A percentile compares a stretch with the other conserved stretches of the same genome.
Evolutionary conservation across 1,140 invertebrate species (phyloP).

Genomic region (Drosophila ercepeae): DNA sequence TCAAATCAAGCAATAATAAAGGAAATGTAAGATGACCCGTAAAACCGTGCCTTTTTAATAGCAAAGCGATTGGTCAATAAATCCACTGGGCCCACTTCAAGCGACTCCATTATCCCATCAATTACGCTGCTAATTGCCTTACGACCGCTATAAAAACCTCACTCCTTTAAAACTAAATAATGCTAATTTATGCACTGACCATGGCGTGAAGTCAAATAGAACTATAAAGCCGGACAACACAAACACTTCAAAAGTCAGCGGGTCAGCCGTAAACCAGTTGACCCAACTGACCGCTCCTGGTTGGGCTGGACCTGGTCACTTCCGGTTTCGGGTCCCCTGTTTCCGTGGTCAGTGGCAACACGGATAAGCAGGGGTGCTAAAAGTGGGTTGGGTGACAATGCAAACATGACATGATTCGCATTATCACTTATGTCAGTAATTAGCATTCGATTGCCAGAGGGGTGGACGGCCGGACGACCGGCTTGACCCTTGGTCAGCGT

Average conservation of each 20-base stretch:
- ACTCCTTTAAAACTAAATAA: conserved; percentile 9
- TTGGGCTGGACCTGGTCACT: too few species aligned
- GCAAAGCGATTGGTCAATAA: not conserved
- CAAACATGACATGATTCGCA: conserved; percentile 62
- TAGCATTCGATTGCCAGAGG: conserved; percentile 9
- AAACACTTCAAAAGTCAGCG: conserved; percentile 58
- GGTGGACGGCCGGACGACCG: not conserved
- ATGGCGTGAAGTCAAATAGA: conserved; percentile 68
- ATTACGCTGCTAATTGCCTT: conserved; percentile 64
- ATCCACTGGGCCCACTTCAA: not conserved
- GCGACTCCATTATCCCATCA: conserved; percentile 37
- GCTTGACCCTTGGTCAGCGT: conserved; percentile 9
- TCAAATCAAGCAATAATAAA: conserved; percentile 19
- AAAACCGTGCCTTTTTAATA: not conserved
- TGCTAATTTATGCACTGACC: conserved; percentile 79
- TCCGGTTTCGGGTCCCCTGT: conserved; percentile 22
- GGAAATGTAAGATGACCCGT: not conserved
- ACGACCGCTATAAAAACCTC: conserved; percentile 38
- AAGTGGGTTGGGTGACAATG: conserved; percentile 18
- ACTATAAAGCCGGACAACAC: conserved; percentile 46
- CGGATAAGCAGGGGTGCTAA: conserved; percentile 60
- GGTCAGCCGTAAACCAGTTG: conserved; percentile 55
- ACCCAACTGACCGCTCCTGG: conserved; percentile 56
- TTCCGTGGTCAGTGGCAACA: conserved; percentile 48
- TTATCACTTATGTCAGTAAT: conserved; percentile 72